A percentile compares a stretch with the other conserved stretches of the same genome.
These are phyloP conservation scores for Cyprinus carpio DNA, from an alignment of 2,113 vertebrate genomes.

Conservation along the genomic window DNA sequence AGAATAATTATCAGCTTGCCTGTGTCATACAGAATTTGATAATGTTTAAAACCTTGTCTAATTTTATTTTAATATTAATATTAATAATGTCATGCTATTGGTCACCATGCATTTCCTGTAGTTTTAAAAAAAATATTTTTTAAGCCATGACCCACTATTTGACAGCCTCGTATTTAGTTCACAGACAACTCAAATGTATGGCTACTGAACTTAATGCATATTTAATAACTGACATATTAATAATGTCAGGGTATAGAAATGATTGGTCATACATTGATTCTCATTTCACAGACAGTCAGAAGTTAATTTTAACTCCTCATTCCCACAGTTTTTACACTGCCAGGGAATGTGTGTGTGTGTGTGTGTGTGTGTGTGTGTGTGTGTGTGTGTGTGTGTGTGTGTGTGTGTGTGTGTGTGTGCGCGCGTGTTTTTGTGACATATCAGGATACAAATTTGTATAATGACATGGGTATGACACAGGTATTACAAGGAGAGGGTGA, in stretches of 20 bases:
- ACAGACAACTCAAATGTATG: background rate
- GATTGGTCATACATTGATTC: background rate
- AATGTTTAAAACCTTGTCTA: background rate
- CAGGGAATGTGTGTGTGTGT: conserved; percentile 8
- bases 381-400: conserved; percentile 22
- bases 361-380: conserved; percentile 15
- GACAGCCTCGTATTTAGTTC: background rate
- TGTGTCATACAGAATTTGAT: too few relatives aligned
- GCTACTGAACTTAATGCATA: background rate
- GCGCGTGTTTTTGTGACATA: too few relatives aligned
- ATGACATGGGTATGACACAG: too few relatives aligned
- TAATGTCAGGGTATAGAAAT: background rate
- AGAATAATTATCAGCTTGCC: background rate
- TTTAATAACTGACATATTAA: conserved; percentile 22
- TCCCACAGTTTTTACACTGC: background rate
- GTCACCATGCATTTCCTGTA: background rate
- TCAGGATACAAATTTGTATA: too few relatives aligned
- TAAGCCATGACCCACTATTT: background rate
- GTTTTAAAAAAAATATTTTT: background rate
- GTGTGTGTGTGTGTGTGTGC: conserved; percentile 18
- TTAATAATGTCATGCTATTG: background rate
- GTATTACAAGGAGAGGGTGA: too few relatives aligned
- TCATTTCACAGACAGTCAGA: conserved; percentile 1
- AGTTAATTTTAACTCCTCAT: background rate
- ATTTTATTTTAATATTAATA: background rate